Base-by-base conservation (phyloP, 2,888 invertebrate species). In the Sarcophaga carnaria region DNA sequence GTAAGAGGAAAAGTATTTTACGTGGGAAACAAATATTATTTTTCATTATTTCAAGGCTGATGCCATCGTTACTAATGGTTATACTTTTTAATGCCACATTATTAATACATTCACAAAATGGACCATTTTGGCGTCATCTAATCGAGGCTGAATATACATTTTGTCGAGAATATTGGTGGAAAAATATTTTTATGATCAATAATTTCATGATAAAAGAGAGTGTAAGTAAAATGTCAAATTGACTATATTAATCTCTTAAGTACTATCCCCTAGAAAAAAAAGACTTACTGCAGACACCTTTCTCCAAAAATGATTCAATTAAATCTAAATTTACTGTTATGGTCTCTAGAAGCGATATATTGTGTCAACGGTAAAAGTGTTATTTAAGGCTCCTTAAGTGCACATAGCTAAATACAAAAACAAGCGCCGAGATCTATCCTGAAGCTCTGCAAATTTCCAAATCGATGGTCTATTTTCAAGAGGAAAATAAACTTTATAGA, bases 101-200 rank as follows among this genome's bases (percentile, higher is more conserved):
- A 88, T 88, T 94, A 12, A 91, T 92, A 3, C 91, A 93, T 49
- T 81, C 93, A 8, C 93, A 93, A 76, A 89, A 92, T 54, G 94
- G 94, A 14, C 94, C 94, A 0, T 90, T 93, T 10, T 94, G 94
- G 94, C 89, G 91, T 0, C 92, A 92, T 76, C 62, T 90, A 2
- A 88, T 89, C 0, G 92, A 92, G 60, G 88, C 91, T 3, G 92
- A 93, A 81, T 90, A 93, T 4, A 85, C 89, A 0, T 91, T 92
- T 85, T 94, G 94, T 83, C 90, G 92, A 0, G 88, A 88, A 37
- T 90, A 91, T 86, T 94, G 93, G 94, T 94, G 94, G 94, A 89
- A 90, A 54, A 93, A 94, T 89, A 80, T 93, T 2, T 88, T 94
- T 12, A 93, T 92, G 83, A 86, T 93, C 49, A 93, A 93, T 81